A percentile compares a stretch with the other conserved stretches of the same genome.
Conservation (phyloP, 1,140 invertebrate species). For the Drosophila baimaii region DNA sequence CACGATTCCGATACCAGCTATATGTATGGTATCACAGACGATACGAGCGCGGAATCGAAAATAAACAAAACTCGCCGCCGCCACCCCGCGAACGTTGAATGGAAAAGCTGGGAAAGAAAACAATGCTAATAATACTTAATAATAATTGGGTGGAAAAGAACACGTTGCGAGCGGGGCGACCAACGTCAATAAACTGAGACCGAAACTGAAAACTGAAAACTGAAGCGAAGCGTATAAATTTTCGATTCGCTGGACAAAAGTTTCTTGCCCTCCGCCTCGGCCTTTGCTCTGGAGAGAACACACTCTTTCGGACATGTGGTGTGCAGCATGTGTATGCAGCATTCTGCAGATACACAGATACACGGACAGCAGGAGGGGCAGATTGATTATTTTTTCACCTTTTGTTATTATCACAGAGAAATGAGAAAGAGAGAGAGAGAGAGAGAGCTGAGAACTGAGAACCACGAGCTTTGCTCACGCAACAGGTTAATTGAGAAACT, state of each 20-base stretch:
- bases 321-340: constrained; percentile 71
- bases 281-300: constrained; percentile 34
- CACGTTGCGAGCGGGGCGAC: constrained; percentile 70
- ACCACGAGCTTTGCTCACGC: constrained; percentile 42
- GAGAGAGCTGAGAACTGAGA: constrained; percentile 4
- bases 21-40: constrained; percentile 12
- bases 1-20: constrained; percentile 19
- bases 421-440: constrained; percentile 1
- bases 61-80: constrained; percentile 28
- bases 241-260: constrained; percentile 59
- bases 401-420: constrained; percentile 25
- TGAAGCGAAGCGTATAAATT: constrained; percentile 53
- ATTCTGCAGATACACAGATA: constrained; percentile 51
- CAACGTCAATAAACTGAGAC: constrained; percentile 66
- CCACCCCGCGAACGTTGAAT: constrained; percentile 22
- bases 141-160: constrained; percentile 27
- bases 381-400: constrained; percentile 57
- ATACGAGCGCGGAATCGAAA: constrained; percentile 34
- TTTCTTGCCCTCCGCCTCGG: constrained; percentile 8
- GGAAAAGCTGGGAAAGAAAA: constrained; percentile 22
- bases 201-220: constrained; percentile 4
- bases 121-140: constrained; percentile 20
- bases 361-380: constrained; percentile 20
- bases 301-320: constrained; percentile 41
- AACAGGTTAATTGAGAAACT: constrained; percentile 68